phyloP scores from a whole-genome alignment of 2,797 vertebrate genomes.

The Smutsia temminckii region DNA sequence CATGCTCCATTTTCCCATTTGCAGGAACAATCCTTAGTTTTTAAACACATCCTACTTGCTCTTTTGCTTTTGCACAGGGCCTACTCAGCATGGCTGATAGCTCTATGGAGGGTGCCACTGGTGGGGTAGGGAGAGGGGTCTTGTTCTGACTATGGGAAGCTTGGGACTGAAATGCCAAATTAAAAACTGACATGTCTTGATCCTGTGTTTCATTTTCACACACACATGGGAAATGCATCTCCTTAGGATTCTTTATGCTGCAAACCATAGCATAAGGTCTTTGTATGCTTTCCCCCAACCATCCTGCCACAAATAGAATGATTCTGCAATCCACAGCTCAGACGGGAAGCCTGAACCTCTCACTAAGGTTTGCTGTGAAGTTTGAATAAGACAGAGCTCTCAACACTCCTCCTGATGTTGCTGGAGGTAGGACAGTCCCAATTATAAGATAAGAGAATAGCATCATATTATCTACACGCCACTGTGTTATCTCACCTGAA shows the following conservation, averaged over 20 bases:
- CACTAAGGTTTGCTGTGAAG: neutral
- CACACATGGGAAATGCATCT: neutral
- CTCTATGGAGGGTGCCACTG: neutral
- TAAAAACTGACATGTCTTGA: neutral
- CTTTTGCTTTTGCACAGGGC: slow-evolving; percentile 21
- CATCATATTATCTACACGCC: neutral
- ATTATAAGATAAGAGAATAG: neutral
- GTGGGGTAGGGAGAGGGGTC: neutral
- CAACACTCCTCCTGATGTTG: neutral
- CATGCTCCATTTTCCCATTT: neutral
- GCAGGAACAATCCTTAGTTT: neutral
- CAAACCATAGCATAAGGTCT: neutral
- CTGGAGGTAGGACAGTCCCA: neutral
- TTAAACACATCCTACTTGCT: slow-evolving; percentile 37
- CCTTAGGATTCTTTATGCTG: slow-evolving; percentile 22
- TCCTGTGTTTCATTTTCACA: slow-evolving; percentile 12
- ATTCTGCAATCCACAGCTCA: neutral
- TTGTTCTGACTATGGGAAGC: neutral
- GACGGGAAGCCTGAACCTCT: neutral
- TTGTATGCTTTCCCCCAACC: neutral
- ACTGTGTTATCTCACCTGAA: neutral
- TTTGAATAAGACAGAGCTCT: neutral
- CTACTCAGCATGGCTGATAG: slow-evolving; percentile 28
- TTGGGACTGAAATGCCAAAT: neutral
- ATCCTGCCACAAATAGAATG: neutral